Evolutionary conservation across 2,888 invertebrate genomes (phyloP), one percentile per base, ranked within the genome.

Genomic region (Priocnemis perturbator): DNA sequence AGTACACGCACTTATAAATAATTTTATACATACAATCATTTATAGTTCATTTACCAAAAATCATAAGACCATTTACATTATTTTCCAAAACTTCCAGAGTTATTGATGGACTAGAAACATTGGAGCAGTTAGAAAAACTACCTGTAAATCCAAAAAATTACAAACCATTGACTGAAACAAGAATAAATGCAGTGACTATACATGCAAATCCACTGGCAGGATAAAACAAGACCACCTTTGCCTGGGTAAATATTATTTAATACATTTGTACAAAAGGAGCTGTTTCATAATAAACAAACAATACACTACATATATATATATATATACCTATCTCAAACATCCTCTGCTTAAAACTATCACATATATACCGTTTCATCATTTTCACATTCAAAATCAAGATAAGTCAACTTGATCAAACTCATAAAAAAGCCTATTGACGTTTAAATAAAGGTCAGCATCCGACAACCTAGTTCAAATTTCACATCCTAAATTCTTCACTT

Each of bases 181-280:
- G 93, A 89, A 95, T 99, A 81, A 95, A 95, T 85, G 94, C 92
- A 83, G 92, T 98, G 15, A 98, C 98, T 7, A 97, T 99, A 86
- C 99, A 99, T 91, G 98, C 99, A 3, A 99, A 99, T 92, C 99
- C 99, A 17, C 90, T 99, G 81, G 99, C 99, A 56, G 94, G 93
- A 76, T 95, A 86, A 91, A 71, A 50, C 1, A 17, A 50, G 1
- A n/a, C 4, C 4, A 50, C n/a, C n/a, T 53, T 20, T 23, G 5
- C 5, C 15, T 56, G 11, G 23, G 30, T 56, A 56, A 56, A 17
- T 56, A 14, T 30, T 1, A n/a, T 17, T 37, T 5, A 9, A 2
- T 30, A 37, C 5, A 11, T 21, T 23, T 55, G 21, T 55, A 21
- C 14, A 23, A 23, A 21, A 9, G 0, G 7, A 3, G 44, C 48